These are phyloP conservation scores for Axinella damicornis DNA, from an alignment of 37 sponge, comb jelly and placozoan species.

Conservation along the genomic window DNA sequence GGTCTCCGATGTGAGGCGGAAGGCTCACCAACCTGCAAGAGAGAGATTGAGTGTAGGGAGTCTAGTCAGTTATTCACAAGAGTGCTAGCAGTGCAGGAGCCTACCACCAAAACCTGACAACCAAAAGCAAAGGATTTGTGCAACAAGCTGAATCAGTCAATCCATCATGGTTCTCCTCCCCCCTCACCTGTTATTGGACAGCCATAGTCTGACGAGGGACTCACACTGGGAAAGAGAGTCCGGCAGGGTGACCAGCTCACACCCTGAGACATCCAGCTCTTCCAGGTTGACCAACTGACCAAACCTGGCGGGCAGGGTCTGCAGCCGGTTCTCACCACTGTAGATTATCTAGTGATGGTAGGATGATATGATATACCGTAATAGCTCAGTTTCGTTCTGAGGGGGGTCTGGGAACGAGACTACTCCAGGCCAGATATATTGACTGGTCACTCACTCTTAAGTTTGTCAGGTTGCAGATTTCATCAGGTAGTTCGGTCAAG, in stretches of 20 bases:
- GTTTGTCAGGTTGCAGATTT: slow-evolving; percentile 48
- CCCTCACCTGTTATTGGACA: slow-evolving; percentile 63
- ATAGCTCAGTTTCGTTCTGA: no score
- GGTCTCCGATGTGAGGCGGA: slow-evolving; percentile 63
- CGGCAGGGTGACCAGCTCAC: slow-evolving; percentile 63
- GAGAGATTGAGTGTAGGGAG: background rate
- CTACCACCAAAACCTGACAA: no score
- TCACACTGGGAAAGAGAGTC: slow-evolving; percentile 67
- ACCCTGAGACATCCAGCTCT: slow-evolving; percentile 77
- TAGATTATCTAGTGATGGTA: slow-evolving; percentile 56
- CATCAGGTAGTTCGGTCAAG: slow-evolving; percentile 51
- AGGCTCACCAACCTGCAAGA: slow-evolving; percentile 50
- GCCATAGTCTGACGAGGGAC: slow-evolving; percentile 69
- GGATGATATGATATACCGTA: no score
- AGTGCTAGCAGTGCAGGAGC: background rate
- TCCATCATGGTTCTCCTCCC: no score
- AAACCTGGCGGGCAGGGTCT: slow-evolving; percentile 54
- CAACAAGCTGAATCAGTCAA: no score
- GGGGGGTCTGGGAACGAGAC: no score
- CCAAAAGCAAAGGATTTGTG: no score
- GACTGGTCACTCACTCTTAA: slow-evolving; percentile 30
- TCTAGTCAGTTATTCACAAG: background rate
- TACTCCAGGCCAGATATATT: background rate
- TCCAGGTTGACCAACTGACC: slow-evolving; percentile 52
- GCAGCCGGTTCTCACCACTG: slow-evolving; percentile 75